phyloP scores from a whole-genome alignment of 2,113 vertebrate species.

The Malurus melanocephalus region DNA sequence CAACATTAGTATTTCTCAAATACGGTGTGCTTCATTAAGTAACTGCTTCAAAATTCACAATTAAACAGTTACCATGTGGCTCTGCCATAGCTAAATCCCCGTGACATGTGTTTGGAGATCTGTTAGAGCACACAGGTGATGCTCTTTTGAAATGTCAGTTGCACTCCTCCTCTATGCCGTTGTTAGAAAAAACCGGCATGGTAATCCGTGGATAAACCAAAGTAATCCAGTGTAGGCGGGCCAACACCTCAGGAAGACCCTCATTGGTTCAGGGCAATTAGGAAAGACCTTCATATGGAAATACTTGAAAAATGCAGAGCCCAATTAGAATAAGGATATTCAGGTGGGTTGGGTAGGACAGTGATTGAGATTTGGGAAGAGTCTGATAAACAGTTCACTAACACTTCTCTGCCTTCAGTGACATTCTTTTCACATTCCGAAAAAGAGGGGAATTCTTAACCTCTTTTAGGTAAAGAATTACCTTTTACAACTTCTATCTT shows the following conservation, averaged over 20 bases:
- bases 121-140: neutral
- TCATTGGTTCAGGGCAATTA: neutral
- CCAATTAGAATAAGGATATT: neutral
- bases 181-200: neutral
- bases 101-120: no score
- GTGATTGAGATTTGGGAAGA: fast-evolving
- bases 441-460: neutral
- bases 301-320: neutral
- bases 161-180: neutral
- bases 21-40: fast-evolving
- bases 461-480: neutral
- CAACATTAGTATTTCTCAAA: neutral
- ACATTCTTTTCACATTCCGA: neutral
- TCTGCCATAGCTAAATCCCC: neutral
- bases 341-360: fast-evolving
- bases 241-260: neutral
- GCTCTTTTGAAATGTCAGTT: neutral
- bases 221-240: fast-evolving
- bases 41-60: neutral
- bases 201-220: neutral
- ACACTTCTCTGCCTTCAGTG: neutral
- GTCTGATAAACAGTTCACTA: neutral
- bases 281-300: neutral
- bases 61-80: neutral
- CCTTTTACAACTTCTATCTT: neutral